A percentile compares a stretch with the other conserved stretches of the same genome.
Conservation (phyloP, 2,797 vertebrate species). For the Amblyraja radiata region DNA sequence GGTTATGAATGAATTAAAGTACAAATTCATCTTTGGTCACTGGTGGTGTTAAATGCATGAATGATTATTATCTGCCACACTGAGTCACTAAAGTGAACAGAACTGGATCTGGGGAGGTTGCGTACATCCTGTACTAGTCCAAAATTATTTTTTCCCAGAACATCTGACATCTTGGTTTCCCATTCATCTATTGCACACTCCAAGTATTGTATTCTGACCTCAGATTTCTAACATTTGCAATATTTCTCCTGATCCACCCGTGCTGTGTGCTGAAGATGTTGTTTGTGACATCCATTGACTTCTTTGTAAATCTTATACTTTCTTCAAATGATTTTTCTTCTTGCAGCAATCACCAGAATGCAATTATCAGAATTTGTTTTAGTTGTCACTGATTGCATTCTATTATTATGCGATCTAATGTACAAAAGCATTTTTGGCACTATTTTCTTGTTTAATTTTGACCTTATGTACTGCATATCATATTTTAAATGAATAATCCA, state of each 20-base stretch:
- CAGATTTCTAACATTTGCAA: background rate
- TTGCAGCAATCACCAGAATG: background rate
- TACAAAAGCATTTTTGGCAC: slow-evolving; percentile 14
- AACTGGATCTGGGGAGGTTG: too few species aligned
- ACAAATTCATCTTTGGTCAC: too few species aligned
- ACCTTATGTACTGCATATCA: slow-evolving; percentile 28
- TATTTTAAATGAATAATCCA: slow-evolving; percentile 21
- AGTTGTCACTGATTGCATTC: background rate
- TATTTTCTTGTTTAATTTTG: slow-evolving; percentile 32
- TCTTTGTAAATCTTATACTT: background rate
- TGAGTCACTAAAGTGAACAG: too few species aligned
- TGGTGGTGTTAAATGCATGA: too few species aligned
- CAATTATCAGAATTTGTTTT: background rate
- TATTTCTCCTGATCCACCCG: background rate
- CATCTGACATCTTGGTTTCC: background rate
- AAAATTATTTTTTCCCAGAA: too few species aligned
- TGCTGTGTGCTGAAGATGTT: background rate
- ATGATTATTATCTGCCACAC: too few species aligned
- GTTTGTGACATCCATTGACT: background rate
- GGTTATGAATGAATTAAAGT: background rate
- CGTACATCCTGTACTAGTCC: too few species aligned
- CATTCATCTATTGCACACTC: background rate
- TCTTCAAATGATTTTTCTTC: background rate
- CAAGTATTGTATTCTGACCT: background rate
- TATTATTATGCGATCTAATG: background rate